Conservation (phyloP, 2,113 vertebrate species). For the Vulpes lagopus region DNA sequence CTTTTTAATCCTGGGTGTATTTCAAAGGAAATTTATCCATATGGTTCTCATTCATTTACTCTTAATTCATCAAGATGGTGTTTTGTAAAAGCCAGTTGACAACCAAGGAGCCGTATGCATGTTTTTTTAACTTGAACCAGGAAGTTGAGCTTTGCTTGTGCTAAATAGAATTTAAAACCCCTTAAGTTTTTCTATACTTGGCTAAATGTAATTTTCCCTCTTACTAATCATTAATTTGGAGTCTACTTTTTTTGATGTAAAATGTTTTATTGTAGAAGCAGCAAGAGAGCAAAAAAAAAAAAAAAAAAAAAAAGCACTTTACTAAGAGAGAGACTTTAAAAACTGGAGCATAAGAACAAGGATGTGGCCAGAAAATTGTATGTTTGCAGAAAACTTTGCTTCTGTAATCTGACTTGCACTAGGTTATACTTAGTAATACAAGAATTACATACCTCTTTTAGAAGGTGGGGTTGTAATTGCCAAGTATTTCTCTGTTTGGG, state of each 20-base stretch:
- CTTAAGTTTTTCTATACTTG: neutral
- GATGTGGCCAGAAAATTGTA: slow-evolving; percentile 42
- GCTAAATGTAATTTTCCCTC: neutral
- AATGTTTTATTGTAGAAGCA: slow-evolving; percentile 26
- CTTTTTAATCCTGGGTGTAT: slow-evolving; percentile 74
- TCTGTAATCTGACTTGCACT: slow-evolving; percentile 13
- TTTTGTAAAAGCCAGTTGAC: slow-evolving; percentile 72
- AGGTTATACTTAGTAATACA: neutral
- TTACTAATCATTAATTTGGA: slow-evolving; percentile 57
- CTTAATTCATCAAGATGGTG: slow-evolving; percentile 80
- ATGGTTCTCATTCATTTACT: slow-evolving; percentile 82
- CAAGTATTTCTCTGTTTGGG: slow-evolving; percentile 23
- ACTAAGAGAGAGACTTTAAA: neutral
- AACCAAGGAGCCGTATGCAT: slow-evolving; percentile 36
- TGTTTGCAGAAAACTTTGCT: neutral
- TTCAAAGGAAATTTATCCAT: slow-evolving; percentile 80
- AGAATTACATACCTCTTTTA: slow-evolving; percentile 8
- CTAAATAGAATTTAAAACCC: slow-evolving; percentile 39
- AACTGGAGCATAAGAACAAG: neutral
- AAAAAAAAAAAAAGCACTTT: neutral
- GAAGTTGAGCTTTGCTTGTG: slow-evolving; percentile 37
- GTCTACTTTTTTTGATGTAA: slow-evolving; percentile 43
- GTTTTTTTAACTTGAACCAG: slow-evolving; percentile 66
- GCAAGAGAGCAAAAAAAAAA: neutral
- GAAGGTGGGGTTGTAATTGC: slow-evolving; percentile 36